Evolutionary conservation across 2,888 invertebrate species (phyloP).

Genomic region (Erynnis tages): DNA sequence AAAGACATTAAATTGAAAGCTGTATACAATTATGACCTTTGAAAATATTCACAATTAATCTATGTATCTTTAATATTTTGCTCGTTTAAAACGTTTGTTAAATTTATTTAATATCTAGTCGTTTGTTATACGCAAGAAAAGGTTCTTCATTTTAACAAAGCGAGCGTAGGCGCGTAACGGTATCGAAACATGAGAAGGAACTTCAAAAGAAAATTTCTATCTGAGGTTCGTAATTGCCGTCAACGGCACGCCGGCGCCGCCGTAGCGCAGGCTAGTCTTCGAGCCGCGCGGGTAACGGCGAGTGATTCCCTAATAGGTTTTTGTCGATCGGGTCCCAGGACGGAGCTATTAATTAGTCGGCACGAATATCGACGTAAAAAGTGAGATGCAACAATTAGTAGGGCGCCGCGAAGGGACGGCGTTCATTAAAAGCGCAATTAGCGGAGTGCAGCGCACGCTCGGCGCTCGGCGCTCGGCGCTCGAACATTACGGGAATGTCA

Average conservation of each 20-base stretch:
- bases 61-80: no score
- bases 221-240: background rate
- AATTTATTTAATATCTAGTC: no score
- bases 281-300: constrained; percentile 2
- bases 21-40: no score
- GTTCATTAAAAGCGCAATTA: constrained; percentile 70
- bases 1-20: no score
- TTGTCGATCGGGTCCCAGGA: constrained; percentile 14
- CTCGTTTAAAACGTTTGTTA: no score
- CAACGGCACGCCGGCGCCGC: background rate
- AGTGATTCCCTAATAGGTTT: constrained; percentile 21
- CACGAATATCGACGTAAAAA: constrained; percentile 24
- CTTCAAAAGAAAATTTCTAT: constrained; percentile 4
- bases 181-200: background rate
- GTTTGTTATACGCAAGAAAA: background rate
- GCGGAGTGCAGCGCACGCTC: constrained; percentile 56
- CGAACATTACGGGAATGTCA: constrained; percentile 64
- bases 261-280: background rate
- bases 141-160: background rate
- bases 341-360: constrained; percentile 23
- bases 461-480: constrained; percentile 38
- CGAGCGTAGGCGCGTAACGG: background rate
- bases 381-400: constrained; percentile 27
- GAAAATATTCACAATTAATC: no score
- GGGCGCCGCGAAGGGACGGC: constrained; percentile 34